Evolutionary conservation across 2,113 vertebrate species (phyloP).

Genomic region (Oreochromis aureus): DNA sequence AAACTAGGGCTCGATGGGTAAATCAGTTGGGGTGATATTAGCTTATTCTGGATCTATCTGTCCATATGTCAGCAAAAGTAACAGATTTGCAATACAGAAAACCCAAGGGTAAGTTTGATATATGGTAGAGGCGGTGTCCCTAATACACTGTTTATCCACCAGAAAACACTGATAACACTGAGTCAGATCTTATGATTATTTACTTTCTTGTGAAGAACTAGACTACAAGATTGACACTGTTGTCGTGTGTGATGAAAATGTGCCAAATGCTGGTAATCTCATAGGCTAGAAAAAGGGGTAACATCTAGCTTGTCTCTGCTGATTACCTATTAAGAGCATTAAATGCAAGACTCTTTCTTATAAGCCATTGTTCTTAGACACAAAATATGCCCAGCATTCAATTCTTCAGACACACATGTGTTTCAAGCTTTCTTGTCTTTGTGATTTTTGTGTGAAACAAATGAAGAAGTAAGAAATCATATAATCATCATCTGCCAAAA

Average conservation of each 20-base stretch:
- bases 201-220: not conserved
- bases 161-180: not conserved
- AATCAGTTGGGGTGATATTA: not conserved
- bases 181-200: not conserved
- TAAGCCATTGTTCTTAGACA: not conserved
- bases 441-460: not conserved
- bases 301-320: not conserved
- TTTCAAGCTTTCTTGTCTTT: not conserved
- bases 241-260: not conserved
- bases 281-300: not conserved
- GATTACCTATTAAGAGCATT: not conserved
- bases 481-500: not conserved
- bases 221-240: not conserved
- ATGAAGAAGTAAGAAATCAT: not conserved
- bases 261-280: not conserved
- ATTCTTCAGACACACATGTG: not conserved
- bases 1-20: not conserved
- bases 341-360: not conserved
- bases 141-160: not conserved
- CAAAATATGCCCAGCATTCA: not conserved
- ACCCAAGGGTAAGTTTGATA: not conserved
- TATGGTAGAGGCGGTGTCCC: not conserved
- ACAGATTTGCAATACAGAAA: not conserved
- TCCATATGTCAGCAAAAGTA: not conserved
- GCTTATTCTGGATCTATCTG: not conserved